Conservation (phyloP, 2,888 invertebrate species). For the Sminthurides aquaticus region DNA sequence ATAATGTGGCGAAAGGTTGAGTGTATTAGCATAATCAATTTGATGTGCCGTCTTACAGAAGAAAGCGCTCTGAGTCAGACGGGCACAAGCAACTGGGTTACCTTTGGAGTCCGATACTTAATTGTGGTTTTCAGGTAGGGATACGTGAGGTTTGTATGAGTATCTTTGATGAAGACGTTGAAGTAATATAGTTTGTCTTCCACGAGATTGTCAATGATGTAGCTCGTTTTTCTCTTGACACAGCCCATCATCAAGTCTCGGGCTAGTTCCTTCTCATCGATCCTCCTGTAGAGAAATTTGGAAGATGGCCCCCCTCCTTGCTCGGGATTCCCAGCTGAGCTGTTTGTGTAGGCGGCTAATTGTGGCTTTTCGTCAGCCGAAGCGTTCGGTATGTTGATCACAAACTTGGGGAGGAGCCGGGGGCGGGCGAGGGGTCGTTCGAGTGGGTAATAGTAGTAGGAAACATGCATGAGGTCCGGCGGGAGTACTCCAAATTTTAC, state of each 20-base stretch:
- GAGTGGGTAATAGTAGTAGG: slow-evolving; percentile 34
- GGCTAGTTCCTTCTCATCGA: slow-evolving; percentile 23
- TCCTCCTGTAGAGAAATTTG: too few species aligned
- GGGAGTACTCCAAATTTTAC: slow-evolving; percentile 46
- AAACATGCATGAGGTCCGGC: slow-evolving; percentile 41
- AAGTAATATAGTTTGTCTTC: slow-evolving; percentile 52
- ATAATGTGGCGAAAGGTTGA: too few species aligned
- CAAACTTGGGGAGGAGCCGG: not conserved
- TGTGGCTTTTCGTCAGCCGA: not conserved
- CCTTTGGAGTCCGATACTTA: slow-evolving; percentile 45
- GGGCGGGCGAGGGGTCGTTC: not conserved
- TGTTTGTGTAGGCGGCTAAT: not conserved
- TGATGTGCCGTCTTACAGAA: too few species aligned
- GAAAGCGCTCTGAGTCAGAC: too few species aligned
- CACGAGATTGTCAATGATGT: slow-evolving; percentile 50
- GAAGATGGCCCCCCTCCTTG: slow-evolving; percentile 15
- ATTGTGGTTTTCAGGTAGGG: slow-evolving; percentile 50
- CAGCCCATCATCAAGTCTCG: slow-evolving; percentile 48
- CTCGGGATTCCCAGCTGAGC: not conserved
- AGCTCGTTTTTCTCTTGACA: slow-evolving; percentile 51
- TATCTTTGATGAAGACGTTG: slow-evolving; percentile 53
- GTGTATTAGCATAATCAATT: too few species aligned
- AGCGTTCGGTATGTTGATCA: not conserved
- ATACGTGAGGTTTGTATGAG: slow-evolving; percentile 51
- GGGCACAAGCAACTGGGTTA: too few species aligned